Evolutionary conservation across 2,888 invertebrate genomes (phyloP), one percentile per base, ranked within the genome.

Genomic region (Drosophila monieri): DNA sequence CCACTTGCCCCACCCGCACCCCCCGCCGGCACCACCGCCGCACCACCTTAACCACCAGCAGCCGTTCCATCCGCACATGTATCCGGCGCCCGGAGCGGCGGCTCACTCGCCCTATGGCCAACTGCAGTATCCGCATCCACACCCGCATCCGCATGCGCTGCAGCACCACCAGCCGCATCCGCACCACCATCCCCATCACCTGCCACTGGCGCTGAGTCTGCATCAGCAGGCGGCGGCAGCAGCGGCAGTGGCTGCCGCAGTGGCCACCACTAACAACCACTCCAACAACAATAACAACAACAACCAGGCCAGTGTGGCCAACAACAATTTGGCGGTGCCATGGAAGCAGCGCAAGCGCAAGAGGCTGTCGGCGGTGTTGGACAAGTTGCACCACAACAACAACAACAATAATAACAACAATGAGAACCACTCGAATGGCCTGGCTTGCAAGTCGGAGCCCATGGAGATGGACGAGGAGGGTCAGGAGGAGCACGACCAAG

Each of bases 301-400:
- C 89, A 93, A 93, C 80, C 93, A 94, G 73, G 93, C 94, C 54
- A 93, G 93, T 73, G 93, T 93, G 68, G 92, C 93, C 73, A 94
- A 94, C 79, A 93, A 94, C 71, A 94, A 94, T 81, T 93, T 93
- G 68, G 94, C 94, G 85, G 93, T 83, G 92, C 93, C 94, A 80
- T 89, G 92, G 91, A 95, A 95, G 89, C 94, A 95, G 77, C 93
- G 95, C 76, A 97, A 97, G 90, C 94, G 96, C 74, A 95, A 96
- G 89, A 93, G 97, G 41, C 93, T 97, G 15, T 96, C 95, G 57
- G 95, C 95, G 70, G 95, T 97, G 21, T 92, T 97, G 67, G 96
- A 97, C 89, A 96, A 95, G 84, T 93, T 97, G 55, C 92, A 93
- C 56, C 92, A 93, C 80, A 93, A 93, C 85, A 93, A 93, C 85